Conservation (phyloP, 2,888 invertebrate species). For the Sylvicola cinctus region DNA sequence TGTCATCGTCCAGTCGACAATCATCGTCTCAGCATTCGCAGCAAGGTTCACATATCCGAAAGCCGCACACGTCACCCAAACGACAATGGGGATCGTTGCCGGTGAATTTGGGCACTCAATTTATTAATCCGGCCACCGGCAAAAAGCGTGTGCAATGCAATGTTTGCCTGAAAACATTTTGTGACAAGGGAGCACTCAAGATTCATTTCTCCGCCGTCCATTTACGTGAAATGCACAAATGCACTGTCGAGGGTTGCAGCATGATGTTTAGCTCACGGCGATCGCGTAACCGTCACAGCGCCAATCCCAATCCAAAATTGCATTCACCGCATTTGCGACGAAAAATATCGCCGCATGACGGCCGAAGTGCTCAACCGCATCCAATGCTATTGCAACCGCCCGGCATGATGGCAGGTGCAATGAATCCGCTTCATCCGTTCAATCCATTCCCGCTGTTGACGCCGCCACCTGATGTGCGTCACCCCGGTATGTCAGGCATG, state of each 20-base stretch:
- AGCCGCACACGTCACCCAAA: conserved; percentile 12
- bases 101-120: conserved; percentile 61
- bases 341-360: conserved; percentile 88
- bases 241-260: conserved; percentile 95
- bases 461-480: conserved; percentile 28
- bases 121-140: conserved; percentile 80
- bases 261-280: conserved; percentile 98
- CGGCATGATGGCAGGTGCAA: conserved; percentile 30
- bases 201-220: conserved; percentile 99
- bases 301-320: conserved; percentile 94
- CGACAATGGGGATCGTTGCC: conserved; percentile 9
- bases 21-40: not conserved
- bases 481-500: conserved; percentile 26
- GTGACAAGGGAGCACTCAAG: conserved; percentile 98
- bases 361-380: conserved; percentile 72
- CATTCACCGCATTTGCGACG: conserved; percentile 87
- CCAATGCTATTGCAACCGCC: conserved; percentile 54
- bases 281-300: conserved; percentile 89
- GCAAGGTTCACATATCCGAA: conserved; percentile 3
- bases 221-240: conserved; percentile 97
- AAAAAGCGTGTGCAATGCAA: conserved; percentile 97
- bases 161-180: conserved; percentile 95
- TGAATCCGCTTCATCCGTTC: conserved; percentile 29
- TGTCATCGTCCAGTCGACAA: conserved; percentile 14
- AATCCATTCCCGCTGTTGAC: conserved; percentile 59